These are phyloP conservation scores for Spisula subtruncata DNA, from an alignment of 2,888 invertebrate species.

Conservation along the genomic window DNA sequence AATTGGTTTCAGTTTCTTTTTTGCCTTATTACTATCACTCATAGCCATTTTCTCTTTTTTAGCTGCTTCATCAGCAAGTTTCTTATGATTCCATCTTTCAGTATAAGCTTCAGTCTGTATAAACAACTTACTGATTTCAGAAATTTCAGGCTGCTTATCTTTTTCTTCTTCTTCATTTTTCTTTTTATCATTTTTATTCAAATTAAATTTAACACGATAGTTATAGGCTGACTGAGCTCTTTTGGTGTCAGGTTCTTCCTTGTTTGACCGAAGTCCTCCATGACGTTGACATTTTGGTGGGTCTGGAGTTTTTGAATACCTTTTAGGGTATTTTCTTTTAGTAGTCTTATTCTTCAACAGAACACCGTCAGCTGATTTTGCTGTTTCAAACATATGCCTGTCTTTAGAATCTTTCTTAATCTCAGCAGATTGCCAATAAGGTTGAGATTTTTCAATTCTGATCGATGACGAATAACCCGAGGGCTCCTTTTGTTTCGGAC, in stretches of 20 bases:
- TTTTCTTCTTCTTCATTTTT: neutral
- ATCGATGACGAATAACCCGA: too few species aligned
- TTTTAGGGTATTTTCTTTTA: neutral
- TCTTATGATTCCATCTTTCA: slow-evolving; percentile 41
- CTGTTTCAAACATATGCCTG: neutral
- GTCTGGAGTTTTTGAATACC: slow-evolving; percentile 32
- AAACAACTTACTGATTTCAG: slow-evolving; percentile 40
- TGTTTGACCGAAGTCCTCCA: neutral
- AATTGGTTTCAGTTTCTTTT: slow-evolving; percentile 34
- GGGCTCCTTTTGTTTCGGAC: neutral
- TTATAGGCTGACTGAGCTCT: slow-evolving; percentile 36
- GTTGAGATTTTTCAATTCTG: too few species aligned
- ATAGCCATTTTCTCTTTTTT: neutral
- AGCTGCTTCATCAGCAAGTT: slow-evolving; percentile 25
- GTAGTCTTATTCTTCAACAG: neutral
- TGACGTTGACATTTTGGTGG: neutral
- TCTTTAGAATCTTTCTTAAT: neutral
- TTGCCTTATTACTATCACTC: slow-evolving; percentile 1
- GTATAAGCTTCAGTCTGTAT: slow-evolving; percentile 46
- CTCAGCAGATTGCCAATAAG: neutral
- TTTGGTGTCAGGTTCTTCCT: neutral
- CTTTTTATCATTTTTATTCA: slow-evolving; percentile 28
- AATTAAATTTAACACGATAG: neutral
- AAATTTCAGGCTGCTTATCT: slow-evolving; percentile 19
- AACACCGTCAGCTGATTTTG: neutral